Evolutionary conservation across 2,113 vertebrate genomes (phyloP), one percentile per base, ranked within the genome.

Genomic region (Neotragus moschatus): DNA sequence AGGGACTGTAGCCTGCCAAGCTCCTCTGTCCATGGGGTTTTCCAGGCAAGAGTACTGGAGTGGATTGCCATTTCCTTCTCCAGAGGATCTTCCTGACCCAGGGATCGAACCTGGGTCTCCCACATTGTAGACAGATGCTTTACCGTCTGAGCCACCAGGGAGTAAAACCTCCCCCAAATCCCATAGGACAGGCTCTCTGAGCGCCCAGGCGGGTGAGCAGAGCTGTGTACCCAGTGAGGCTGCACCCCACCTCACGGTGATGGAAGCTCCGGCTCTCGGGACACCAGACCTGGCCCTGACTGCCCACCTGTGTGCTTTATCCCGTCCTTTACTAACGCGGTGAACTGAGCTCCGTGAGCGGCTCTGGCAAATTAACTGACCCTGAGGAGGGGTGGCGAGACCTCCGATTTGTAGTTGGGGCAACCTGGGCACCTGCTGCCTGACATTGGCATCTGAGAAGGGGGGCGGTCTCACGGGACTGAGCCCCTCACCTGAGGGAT

Each of bases 211-310:
- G 6, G 7, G 6, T 21, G 47, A 80, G 26, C 77, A 49, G 17
- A n/a, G 19, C 8, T 0, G 0, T 0, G 6, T 0, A 14, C 33
- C 19, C 17, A 13, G 3, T 1, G 1, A 0, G 33, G 17, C 33
- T 1, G 39, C 30, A 6, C 58, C 56, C 11, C 84, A 63, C 6
- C 5, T 17, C 63, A 28, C 1, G 0, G 9, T 60, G 11, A 61
- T 1, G 2, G 63, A 21, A 55, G 25, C 5, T 6, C 85, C 2
- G 1, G 11, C 2, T 11, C 47, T 21, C 0, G 0, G 49, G 49
- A 21, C 25, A n/a, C 25, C 49, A 2, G 49, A 14, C n/a, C 23
- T 73, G 14, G n/a, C 25, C 12, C 15, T 3, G 15, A 36, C 49
- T 55, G n/a, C 9, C 9, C n/a, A 3, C 11, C n/a, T 8, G 25